A percentile compares a stretch with the other conserved stretches of the same genome.
phyloP scores from a whole-genome alignment of 2,113 vertebrate species.

The Channa argus region DNA sequence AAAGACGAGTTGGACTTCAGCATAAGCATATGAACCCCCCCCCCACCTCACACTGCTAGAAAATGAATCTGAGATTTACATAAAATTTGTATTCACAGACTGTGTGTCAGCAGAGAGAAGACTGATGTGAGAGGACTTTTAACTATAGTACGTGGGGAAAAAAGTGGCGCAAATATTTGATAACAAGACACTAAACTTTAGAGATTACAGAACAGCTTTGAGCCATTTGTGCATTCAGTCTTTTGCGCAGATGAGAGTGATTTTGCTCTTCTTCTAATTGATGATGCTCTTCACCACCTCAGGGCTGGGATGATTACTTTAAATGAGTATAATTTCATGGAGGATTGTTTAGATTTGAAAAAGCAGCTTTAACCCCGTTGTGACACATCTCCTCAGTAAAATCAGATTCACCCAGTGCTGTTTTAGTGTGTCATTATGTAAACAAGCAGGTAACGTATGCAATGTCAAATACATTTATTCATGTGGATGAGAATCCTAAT shows the following conservation, averaged over 20 bases:
- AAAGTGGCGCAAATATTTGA: conserved; percentile 25
- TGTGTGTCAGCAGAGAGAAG: conserved; percentile 42
- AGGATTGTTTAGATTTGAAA: conserved; percentile 41
- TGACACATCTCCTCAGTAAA: neutral
- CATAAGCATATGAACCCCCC: conserved; percentile 1
- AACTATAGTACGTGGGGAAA: conserved; percentile 21
- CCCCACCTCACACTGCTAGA: neutral
- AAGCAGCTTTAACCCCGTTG: conserved; percentile 1
- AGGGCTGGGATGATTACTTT: conserved; percentile 44
- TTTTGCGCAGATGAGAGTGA: conserved; percentile 43
- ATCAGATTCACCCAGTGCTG: neutral
- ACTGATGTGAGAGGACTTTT: conserved; percentile 54
- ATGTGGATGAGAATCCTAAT: conserved; percentile 10
- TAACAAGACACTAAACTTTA: conserved; percentile 25
- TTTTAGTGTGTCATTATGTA: conserved; percentile 10
- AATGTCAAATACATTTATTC: conserved; percentile 5
- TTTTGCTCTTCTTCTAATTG: conserved; percentile 39
- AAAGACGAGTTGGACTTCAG: conserved; percentile 38
- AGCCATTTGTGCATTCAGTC: conserved; percentile 31
- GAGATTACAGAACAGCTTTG: conserved; percentile 41
- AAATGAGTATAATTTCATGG: conserved; percentile 35
- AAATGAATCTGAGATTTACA: conserved; percentile 49
- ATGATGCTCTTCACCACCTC: conserved; percentile 54
- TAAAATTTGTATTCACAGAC: conserved; percentile 63
- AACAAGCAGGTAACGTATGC: neutral